Evolutionary conservation across 2,113 vertebrate genomes (phyloP).

Genomic region (Cebidichthys violaceus): DNA sequence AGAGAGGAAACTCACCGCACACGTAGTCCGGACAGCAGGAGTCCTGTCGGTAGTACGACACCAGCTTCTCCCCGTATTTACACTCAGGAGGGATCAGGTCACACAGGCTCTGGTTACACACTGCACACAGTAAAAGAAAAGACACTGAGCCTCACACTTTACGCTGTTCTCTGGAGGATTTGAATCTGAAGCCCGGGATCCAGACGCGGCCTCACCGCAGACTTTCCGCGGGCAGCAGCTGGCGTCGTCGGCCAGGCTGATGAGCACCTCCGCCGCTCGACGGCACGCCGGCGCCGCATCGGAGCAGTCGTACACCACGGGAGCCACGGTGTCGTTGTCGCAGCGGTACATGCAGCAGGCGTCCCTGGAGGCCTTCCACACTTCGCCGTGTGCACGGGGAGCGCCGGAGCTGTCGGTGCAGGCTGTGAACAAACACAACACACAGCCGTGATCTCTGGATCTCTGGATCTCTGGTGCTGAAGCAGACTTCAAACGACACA

Average conservation of each 20-base stretch:
- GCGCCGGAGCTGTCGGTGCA: slow-evolving; percentile 91
- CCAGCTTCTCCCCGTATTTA: slow-evolving; percentile 87
- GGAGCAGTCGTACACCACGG: slow-evolving; percentile 89
- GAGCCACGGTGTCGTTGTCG: slow-evolving; percentile 88
- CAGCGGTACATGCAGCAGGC: slow-evolving; percentile 94
- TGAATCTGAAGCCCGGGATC: neutral
- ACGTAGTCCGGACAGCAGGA: slow-evolving; percentile 92
- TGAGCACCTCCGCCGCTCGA: slow-evolving; percentile 87
- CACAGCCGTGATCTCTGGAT: no score
- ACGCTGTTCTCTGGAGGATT: neutral
- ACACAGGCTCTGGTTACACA: slow-evolving; percentile 95
- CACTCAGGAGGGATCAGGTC: slow-evolving; percentile 86
- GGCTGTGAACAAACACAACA: slow-evolving; percentile 81
- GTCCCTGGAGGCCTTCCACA: slow-evolving; percentile 90
- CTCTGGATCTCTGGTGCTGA: no score
- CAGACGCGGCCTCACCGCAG: slow-evolving; percentile 87
- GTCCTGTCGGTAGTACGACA: slow-evolving; percentile 89
- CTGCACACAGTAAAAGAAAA: slow-evolving; percentile 71
- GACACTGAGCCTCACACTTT: neutral
- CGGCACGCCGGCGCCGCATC: slow-evolving; percentile 79
- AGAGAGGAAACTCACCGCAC: slow-evolving; percentile 86
- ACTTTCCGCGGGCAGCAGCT: slow-evolving; percentile 91
- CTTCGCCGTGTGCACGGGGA: slow-evolving; percentile 90
- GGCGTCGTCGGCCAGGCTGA: slow-evolving; percentile 86
- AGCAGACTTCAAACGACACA: no score